These are phyloP conservation scores for Lasioglossum albipes DNA, from an alignment of 1,140 invertebrate genomes.

Conservation along the genomic window DNA sequence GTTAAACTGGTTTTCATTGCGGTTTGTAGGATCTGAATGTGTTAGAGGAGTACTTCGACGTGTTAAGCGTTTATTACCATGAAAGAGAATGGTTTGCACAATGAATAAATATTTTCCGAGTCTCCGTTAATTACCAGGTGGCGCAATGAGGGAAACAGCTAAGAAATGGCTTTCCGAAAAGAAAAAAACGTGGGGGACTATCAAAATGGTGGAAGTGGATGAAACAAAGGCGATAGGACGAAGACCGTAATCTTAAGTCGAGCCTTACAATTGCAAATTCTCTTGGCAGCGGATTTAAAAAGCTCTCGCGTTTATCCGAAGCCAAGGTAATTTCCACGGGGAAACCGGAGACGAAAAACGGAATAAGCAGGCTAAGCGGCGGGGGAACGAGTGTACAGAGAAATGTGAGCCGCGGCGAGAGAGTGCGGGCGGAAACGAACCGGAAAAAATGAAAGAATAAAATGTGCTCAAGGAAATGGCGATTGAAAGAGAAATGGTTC, in stretches of 20 bases:
- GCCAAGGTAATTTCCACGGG: conserved; percentile 40
- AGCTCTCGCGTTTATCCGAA: conserved; percentile 36
- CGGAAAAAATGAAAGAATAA: conserved; percentile 15
- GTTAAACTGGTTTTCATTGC: no score
- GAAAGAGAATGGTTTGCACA: no score
- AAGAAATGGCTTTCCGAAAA: neutral
- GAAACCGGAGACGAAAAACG: neutral
- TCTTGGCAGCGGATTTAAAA: conserved; percentile 35
- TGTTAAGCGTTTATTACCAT: no score
- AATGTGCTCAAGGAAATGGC: conserved; percentile 1
- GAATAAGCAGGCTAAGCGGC: conserved; percentile 44
- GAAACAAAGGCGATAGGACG: neutral
- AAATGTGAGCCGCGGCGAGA: conserved; percentile 11
- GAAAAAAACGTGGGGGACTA: no score
- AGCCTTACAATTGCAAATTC: conserved; percentile 49
- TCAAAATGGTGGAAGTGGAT: neutral
- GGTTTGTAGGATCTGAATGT: no score
- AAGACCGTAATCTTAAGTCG: conserved; percentile 36
- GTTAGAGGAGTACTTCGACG: no score
- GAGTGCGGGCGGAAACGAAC: conserved; percentile 7
- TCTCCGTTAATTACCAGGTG: no score
- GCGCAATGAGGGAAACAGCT: no score
- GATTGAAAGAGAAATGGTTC: neutral
- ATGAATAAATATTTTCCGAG: no score
- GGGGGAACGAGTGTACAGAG: conserved; percentile 26